phyloP scores from a whole-genome alignment of 2,797 vertebrate genomes.

The Cephalopachus bancanus region DNA sequence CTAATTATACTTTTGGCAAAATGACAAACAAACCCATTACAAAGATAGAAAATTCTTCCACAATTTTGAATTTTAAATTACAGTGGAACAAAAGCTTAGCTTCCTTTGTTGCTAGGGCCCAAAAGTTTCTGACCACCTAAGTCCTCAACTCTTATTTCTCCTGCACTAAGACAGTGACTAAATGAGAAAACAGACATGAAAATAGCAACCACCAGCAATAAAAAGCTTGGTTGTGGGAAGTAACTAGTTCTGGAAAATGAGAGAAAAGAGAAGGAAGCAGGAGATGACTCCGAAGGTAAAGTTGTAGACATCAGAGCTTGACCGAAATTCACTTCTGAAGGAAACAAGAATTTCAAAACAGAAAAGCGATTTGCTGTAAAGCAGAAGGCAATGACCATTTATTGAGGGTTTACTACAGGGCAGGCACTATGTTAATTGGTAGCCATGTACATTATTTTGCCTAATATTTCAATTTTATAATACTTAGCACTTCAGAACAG shows the following conservation, averaged over 20 bases:
- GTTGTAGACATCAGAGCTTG: neutral
- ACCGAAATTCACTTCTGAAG: neutral
- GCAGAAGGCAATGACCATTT: neutral
- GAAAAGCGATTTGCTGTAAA: neutral
- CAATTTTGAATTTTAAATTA: neutral
- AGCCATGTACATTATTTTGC: neutral
- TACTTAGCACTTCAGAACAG: neutral
- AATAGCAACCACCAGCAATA: neutral
- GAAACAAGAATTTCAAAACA: neutral
- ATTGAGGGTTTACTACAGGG: neutral
- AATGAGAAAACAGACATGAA: neutral
- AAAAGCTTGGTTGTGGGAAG: neutral
- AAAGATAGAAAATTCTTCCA: neutral
- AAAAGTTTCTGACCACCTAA: neutral
- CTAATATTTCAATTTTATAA: neutral
- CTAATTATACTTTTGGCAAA: constrained; percentile 38
- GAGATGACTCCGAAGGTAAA: neutral
- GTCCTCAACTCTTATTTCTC: neutral
- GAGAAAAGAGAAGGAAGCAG: neutral
- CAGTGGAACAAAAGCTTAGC: neutral
- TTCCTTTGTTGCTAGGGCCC: neutral
- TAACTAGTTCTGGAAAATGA: neutral
- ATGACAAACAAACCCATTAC: constrained; percentile 22
- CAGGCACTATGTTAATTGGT: neutral
- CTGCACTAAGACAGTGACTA: neutral